phyloP scores from a whole-genome alignment of 2,113 vertebrate genomes.

The Aptenodytes patagonicus region DNA sequence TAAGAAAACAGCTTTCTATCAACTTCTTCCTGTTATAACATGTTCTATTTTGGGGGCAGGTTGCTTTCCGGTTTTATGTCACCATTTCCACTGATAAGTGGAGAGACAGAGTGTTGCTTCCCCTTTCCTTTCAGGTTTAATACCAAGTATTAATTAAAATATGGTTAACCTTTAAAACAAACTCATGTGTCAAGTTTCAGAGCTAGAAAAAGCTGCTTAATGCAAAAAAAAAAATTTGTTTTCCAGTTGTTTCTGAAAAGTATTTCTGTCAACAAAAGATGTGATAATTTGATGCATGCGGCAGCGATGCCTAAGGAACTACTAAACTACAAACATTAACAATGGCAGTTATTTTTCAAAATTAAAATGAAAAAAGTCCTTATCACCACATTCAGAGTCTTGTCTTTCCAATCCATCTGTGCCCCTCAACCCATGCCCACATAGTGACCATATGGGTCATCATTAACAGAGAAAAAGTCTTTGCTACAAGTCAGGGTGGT shows the following conservation, averaged over 20 bases:
- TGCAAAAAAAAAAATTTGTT: background rate
- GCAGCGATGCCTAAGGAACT: background rate
- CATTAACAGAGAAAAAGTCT: too few relatives aligned
- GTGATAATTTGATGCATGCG: background rate
- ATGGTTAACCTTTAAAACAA: conserved; percentile 25
- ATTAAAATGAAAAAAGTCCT: background rate
- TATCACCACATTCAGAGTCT: background rate
- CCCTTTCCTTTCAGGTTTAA: background rate
- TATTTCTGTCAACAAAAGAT: background rate
- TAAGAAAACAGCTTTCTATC: background rate
- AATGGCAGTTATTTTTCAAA: background rate
- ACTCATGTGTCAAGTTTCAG: background rate
- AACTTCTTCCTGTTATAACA: background rate
- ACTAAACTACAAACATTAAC: background rate
- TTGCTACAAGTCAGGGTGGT: background rate
- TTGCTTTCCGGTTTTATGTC: background rate
- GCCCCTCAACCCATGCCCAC: background rate
- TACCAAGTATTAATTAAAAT: conserved; percentile 36
- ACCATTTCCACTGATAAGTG: background rate
- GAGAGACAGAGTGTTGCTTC: conserved; percentile 5
- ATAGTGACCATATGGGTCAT: background rate
- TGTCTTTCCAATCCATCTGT: background rate
- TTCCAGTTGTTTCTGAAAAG: background rate
- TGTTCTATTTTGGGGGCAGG: background rate
- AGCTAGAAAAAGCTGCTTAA: background rate